Evolutionary conservation across 2,797 vertebrate species (phyloP), one percentile per base, ranked within the genome.

Genomic region (Argya squamiceps): DNA sequence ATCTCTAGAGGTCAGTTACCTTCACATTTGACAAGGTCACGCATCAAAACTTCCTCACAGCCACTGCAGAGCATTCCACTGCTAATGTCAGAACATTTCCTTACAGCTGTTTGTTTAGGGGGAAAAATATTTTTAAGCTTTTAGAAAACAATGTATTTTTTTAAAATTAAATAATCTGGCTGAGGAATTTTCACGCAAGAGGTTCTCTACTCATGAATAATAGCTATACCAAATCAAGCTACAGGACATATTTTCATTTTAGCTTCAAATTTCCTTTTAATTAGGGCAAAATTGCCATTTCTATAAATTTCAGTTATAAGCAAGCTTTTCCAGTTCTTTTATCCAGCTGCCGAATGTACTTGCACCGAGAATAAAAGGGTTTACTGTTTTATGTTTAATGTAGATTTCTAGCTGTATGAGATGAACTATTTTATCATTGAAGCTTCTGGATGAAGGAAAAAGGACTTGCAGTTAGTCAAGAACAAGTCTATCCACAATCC

Each of bases 221-320:
- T 20, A 74, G 46, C 36, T 75, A 47, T 44, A 58, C 8, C 15
- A 47, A 60, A 62, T 60, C 49, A 68, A 80, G n/a, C 30, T 58
- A 46, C 4, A 30, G 2, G 10, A 34, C 88, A 59, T 50, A 79
- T 98, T 96, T 97, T 88, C 22, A 99, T 46, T 95, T 98, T 99
- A 77, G 97, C 94, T 41, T 70, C 85, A 91, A 98, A 99, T 18
- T 98, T 97, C 83, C 98, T 98, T 83, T 81, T 83, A 94, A 98
- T 98, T 11, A 68, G 37, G 90, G 98, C 96, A 44, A 99, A 73
- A 88, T 98, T 85, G 50, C 23, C 34, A 37, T 99, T 98, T 32
- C 98, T 98, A 17, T 94, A 98, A 43, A 91, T 96, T 79, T 95
- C 39, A 98, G 92, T 98, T 95, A 94, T 98, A 99, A 24, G 94